Conservation (phyloP, 2,797 vertebrate genomes). For the Capromys pilorides region DNA sequence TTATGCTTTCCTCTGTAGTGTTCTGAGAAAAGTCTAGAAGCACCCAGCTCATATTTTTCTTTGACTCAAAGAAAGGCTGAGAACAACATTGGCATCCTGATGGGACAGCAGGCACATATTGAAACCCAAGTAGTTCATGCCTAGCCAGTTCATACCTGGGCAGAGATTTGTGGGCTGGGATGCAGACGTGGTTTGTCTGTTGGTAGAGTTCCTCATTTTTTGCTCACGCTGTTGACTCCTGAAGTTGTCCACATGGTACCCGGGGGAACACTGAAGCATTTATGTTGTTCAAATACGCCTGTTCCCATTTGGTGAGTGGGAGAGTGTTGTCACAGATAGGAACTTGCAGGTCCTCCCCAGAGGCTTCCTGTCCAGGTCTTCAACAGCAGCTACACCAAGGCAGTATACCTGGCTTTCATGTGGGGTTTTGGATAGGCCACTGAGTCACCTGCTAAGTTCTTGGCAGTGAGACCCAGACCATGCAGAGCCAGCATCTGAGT, state of each 20-base stretch:
- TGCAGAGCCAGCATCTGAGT: background rate
- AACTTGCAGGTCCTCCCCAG: background rate
- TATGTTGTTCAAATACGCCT: accelerated
- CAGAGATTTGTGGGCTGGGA: background rate
- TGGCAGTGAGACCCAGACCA: background rate
- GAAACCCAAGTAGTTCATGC: background rate
- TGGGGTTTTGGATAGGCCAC: accelerated
- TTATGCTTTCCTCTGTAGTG: background rate
- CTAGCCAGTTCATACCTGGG: background rate
- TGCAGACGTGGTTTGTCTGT: accelerated
- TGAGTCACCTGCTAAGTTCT: accelerated
- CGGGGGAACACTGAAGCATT: background rate
- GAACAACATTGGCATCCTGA: background rate
- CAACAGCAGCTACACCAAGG: background rate
- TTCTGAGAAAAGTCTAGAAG: background rate
- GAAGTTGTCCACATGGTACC: too few species aligned
- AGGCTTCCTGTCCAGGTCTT: background rate
- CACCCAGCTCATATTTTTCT: background rate
- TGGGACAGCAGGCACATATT: accelerated
- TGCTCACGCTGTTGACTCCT: background rate
- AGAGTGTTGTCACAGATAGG: background rate
- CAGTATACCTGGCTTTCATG: background rate
- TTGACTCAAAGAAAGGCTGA: background rate
- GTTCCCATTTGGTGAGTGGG: background rate
- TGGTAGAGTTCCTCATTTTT: too few species aligned